Evolutionary conservation across 2,888 invertebrate genomes (phyloP), one percentile per base, ranked within the genome.

Genomic region (Agrenia bidenticulata): DNA sequence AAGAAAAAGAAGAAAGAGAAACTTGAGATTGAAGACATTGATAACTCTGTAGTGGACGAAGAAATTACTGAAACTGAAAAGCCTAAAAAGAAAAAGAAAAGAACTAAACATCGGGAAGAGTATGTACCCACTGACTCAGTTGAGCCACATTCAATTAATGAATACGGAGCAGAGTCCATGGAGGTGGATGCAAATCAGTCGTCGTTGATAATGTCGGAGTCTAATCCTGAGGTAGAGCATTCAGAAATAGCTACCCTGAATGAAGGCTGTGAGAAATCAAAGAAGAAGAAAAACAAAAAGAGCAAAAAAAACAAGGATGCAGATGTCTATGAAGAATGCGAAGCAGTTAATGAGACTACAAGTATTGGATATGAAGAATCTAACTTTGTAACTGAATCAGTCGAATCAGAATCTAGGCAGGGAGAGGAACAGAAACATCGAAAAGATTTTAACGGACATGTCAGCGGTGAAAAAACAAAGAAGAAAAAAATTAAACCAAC

Each of bases 221-320:
- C n/a, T n/a, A n/a, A n/a, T n/a, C n/a, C n/a, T n/a, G n/a, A n/a
- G n/a, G n/a, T n/a, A n/a, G n/a, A n/a, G n/a, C n/a, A n/a, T n/a
- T n/a, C n/a, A n/a, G n/a, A n/a, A n/a, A n/a, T n/a, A n/a, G n/a
- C n/a, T n/a, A n/a, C n/a, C n/a, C n/a, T n/a, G n/a, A n/a, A 49
- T 21, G 21, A 49, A 19, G 49, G 21, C 21, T 19, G 21, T 21
- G 24, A 19, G 32, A 60, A 23, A 54, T 17, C 17, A 24, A 53
- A 61, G 4, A 17, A 27, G 41, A 53, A 60, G 42, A 61, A 61
- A 58, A 61, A 61, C 17, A 61, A 61, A 54, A 61, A 61, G 54
- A 54, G 24, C 17, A 51, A 24, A 15, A 61, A 61, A 61, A n/a
- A 4, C 5, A 49, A 26, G 21, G 21, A 49, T 32, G 27, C 26